Conservation (phyloP, 2,113 vertebrate species). For the Pycnonotus jocosus region DNA sequence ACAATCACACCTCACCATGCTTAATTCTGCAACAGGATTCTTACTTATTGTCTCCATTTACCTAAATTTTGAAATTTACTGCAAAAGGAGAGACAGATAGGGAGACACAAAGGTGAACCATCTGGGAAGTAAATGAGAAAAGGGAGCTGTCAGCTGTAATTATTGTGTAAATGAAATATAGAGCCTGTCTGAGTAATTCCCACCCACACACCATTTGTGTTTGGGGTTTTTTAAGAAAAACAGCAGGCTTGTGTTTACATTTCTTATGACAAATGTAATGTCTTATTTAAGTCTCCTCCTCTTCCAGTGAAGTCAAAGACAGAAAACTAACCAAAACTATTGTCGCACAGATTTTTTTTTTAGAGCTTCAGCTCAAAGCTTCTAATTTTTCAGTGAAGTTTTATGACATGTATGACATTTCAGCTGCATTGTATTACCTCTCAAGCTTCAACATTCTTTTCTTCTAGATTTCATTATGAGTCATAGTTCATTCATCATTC, state of each 20-base stretch:
- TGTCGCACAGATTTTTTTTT: not conserved
- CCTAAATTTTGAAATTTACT: not conserved
- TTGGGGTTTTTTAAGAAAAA: not conserved
- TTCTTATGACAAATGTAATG: not conserved
- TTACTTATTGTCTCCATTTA: not conserved
- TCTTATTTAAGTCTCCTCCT: not conserved
- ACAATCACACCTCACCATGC: not conserved
- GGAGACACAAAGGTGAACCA: not conserved
- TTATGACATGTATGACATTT: not conserved
- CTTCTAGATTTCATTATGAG: not conserved
- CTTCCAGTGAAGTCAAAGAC: not conserved
- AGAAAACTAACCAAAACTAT: not conserved
- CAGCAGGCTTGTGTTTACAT: not conserved
- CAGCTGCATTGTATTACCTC: not conserved
- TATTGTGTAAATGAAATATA: not conserved
- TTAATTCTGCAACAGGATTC: not conserved
- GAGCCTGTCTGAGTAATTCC: not conserved
- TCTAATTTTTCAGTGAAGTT: not conserved
- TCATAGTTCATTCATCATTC: not conserved
- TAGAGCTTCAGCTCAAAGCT: not conserved
- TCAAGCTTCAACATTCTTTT: not conserved
- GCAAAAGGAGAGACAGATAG: not conserved
- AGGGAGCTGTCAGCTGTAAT: not conserved
- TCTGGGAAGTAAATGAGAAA: not conserved
- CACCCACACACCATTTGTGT: not conserved